Percentiles rank a stretch among this genome's conserved stretches.
Evolutionary conservation across 2,888 invertebrate species (phyloP).

Genomic region (Noctua fimbriata): DNA sequence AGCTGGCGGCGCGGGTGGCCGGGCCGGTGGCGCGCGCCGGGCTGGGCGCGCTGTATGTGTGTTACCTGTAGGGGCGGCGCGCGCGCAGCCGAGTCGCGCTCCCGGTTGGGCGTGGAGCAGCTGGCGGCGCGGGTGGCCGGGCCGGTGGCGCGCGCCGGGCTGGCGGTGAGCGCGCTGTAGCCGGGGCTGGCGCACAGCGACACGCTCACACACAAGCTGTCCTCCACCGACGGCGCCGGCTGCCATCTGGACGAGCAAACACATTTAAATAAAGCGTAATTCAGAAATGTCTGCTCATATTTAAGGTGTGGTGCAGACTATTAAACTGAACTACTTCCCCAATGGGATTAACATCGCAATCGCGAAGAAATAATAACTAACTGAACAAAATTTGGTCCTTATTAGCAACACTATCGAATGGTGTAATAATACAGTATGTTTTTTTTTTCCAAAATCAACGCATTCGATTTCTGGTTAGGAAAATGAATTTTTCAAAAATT

Average conservation of each 20-base stretch:
- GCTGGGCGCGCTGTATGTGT: not conserved
- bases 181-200: constrained; percentile 2
- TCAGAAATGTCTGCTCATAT: not conserved
- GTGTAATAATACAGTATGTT: too few relatives aligned
- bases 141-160: not conserved
- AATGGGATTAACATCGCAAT: too few relatives aligned
- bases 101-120: constrained; percentile 80
- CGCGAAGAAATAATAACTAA: too few relatives aligned
- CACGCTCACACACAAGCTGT: constrained; percentile 30
- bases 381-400: too few relatives aligned
- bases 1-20: constrained; percentile 48
- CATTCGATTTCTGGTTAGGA: too few relatives aligned
- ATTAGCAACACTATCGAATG: too few relatives aligned
- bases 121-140: constrained; percentile 32
- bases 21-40: not conserved
- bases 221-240: constrained; percentile 3
- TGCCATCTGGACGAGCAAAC: constrained; percentile 31
- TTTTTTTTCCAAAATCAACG: too few relatives aligned
- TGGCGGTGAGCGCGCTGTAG: not conserved
- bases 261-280: not conserved
- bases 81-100: constrained; percentile 56
- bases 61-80: constrained; percentile 79
- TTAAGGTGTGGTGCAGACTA: not conserved
- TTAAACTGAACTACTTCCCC: not conserved
- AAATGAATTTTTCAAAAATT: too few relatives aligned